Evolutionary conservation across 2,113 vertebrate genomes (phyloP), one percentile per base, ranked within the genome.

Genomic region (Aegotheles bennettii): DNA sequence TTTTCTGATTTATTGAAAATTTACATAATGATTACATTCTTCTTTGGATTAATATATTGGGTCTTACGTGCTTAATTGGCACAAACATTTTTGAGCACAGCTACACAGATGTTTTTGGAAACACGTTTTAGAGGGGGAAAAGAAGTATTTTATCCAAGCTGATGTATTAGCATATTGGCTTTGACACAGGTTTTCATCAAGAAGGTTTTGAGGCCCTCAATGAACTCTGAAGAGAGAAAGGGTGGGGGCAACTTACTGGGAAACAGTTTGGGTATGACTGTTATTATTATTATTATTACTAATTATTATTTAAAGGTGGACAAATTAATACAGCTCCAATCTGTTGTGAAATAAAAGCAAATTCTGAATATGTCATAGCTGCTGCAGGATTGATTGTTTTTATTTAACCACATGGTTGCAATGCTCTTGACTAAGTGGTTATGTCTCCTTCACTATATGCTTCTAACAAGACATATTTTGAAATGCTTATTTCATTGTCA

Each of bases 111-210:
- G 5, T 40, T 57, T 67, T 50, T 40, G 8, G 16, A 57, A 57
- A 10, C 3, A 16, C 1, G 5, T 48, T 53, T 54, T 19, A 9
- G 10, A 12, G 16, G 6, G 6, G 5, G 4, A 13, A n/a, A 9
- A 23, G 23, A 29, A 6, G 2, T 40, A 24, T 64, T 63, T 68
- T 63, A 33, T 40, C 17, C 10, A 5, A 43, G 21, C 38, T 59
- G 68, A 54, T 10, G 7, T 57, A 59, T 28, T 83, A 65, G 16
- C 5, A 4, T 57, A 20, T 40, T 3, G 5, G 4, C 16, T 75
- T 89, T 68, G 25, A 65, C 17, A 61, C 8, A 61, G 15, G 1
- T 56, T 74, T 63, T 73, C 5, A 42, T 56, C 35, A 51, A 65
- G 43, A 45, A 67, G 6, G 3, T 81, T 73, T 38, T 61, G 60